Conservation (phyloP, 2,113 vertebrate species). For the Mustela nigripes region DNA sequence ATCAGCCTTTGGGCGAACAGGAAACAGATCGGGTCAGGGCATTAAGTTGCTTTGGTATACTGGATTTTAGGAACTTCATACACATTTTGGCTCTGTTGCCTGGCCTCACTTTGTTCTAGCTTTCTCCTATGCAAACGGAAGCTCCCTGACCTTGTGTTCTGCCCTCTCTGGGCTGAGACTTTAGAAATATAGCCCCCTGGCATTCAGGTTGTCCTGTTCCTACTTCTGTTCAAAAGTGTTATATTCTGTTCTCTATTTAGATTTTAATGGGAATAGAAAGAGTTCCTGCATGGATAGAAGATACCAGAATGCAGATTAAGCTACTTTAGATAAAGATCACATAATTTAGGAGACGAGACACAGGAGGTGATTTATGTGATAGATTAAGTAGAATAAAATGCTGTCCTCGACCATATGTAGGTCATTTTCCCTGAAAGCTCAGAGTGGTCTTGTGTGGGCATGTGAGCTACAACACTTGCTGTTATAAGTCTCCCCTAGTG, state of each 20-base stretch:
- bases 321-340: not conserved
- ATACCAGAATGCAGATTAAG: not conserved
- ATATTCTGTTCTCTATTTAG: not conserved
- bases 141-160: not conserved
- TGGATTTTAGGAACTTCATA: not conserved
- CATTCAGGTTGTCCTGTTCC: not conserved
- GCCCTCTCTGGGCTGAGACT: not conserved
- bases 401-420: not conserved
- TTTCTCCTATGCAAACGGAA: not conserved
- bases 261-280: not conserved
- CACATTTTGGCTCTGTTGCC: not conserved
- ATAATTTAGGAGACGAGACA: not conserved
- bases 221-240: not conserved
- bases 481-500: not conserved
- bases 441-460: not conserved
- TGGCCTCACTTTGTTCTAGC: not conserved
- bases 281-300: not conserved
- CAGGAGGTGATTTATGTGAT: not conserved
- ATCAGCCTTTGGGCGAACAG: not conserved
- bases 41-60: not conserved
- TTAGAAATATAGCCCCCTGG: not conserved
- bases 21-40: not conserved
- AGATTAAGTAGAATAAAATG: constrained; percentile 10
- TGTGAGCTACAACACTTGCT: not conserved
- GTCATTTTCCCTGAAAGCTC: constrained; percentile 24